Base-by-base conservation (phyloP, 2,888 invertebrate genomes). In the Scelioninae gen. 1 region DNA sequence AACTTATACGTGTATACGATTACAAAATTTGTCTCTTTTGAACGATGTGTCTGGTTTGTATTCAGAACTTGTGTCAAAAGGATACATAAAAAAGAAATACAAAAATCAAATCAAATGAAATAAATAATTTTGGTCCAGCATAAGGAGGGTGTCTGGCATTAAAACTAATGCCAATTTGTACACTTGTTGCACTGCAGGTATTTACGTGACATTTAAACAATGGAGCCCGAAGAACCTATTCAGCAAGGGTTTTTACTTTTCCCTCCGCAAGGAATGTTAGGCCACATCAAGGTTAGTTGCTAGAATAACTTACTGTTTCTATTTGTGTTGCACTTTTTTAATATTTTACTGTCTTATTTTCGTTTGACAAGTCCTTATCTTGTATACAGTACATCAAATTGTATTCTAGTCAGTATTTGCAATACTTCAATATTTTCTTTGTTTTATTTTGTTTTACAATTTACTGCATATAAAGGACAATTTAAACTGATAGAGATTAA, bases 141-240 rank as follows among this genome's bases (percentile, higher is more conserved):
- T 7, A 29, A 53, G 38, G 23, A 29, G 32, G 6, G 43, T 1
- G 29, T 11, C 5, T 23, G 16, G 9, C 9, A 47, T 16, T 47
- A 16, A 16, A 15, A 10, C 13, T 15, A 47, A 15, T 16, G 47
- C 16, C 8, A 15, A 47, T 8, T 47, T 9, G 47, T 16, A 16
- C 0, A 13, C 15, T 15, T 47, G 5, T 5, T 10, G 16, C 1
- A 7, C 13, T 13, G 13, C 16, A 51, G n/a, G 9, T 29, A n/a
- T 10, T 23, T 29, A 10, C 16, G 7, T 63, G 58, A 49, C 69
- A 16, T 60, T 68, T 72, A 0, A 82, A 88, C 88, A 87, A 96
- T 96, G 96, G 96, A 96, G 92, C 94, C 94, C 91, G 96, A 96
- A 93, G 95, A 95, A 92, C 95, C 95, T 91, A 94, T 96, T 88